Evolutionary conservation across 2,113 vertebrate genomes (phyloP).

Genomic region (Dissostichus mawsoni): DNA sequence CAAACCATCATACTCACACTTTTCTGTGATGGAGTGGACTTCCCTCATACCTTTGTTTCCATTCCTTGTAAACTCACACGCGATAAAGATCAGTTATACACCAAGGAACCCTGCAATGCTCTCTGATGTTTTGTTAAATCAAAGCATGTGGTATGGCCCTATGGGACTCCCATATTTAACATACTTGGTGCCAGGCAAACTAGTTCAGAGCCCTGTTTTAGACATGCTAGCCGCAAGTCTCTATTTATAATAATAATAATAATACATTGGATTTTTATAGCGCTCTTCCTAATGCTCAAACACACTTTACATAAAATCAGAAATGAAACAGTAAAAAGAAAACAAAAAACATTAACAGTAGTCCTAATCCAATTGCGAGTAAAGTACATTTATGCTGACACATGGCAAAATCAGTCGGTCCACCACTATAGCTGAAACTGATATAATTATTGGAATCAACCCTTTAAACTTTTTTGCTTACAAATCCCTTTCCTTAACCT

Average conservation of each 20-base stretch:
- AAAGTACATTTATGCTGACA: too few relatives aligned
- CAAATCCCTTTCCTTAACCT: neutral
- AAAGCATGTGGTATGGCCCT: neutral
- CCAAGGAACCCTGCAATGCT: neutral
- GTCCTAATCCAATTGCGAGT: too few relatives aligned
- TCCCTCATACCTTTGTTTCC: neutral
- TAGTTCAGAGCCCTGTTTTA: neutral
- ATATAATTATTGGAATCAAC: neutral
- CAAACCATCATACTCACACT: neutral
- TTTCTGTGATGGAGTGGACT: conserved; percentile 2
- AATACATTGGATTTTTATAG: too few relatives aligned
- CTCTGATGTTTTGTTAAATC: accelerated
- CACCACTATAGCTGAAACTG: neutral
- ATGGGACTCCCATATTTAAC: too few relatives aligned
- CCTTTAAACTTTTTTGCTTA: neutral
- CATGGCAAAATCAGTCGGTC: too few relatives aligned
- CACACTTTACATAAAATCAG: too few relatives aligned
- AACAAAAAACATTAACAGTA: too few relatives aligned
- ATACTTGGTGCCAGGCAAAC: too few relatives aligned
- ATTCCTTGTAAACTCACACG: neutral
- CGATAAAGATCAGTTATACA: neutral
- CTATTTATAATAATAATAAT: too few relatives aligned
- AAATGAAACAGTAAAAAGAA: too few relatives aligned
- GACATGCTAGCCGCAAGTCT: neutral
- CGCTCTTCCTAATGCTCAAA: too few relatives aligned